These are phyloP conservation scores for Podiceps cristatus DNA, from an alignment of 2,113 vertebrate species.

Conservation along the genomic window DNA sequence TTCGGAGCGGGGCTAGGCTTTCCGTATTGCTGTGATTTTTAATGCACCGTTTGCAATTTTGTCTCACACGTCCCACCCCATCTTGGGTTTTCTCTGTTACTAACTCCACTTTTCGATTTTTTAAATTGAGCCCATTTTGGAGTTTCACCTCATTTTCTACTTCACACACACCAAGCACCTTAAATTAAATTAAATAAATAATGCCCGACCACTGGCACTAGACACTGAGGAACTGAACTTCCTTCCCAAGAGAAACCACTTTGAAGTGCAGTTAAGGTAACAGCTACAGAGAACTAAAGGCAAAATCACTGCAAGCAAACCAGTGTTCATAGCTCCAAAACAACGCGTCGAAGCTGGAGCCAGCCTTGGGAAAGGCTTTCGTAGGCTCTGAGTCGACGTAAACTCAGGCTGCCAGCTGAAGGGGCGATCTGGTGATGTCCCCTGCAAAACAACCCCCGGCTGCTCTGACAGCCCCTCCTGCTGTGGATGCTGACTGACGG, in stretches of 20 bases:
- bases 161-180: neutral
- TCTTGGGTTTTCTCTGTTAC: neutral
- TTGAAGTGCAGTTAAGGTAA: neutral
- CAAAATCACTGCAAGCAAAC: neutral
- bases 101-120: neutral
- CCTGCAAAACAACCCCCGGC: neutral
- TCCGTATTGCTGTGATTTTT: neutral
- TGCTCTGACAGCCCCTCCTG: neutral
- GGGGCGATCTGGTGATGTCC: neutral
- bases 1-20: neutral
- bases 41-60: neutral
- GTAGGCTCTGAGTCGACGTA: neutral
- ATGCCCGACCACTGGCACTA: neutral
- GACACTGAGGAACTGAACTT: neutral
- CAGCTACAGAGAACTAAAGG: neutral
- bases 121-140: neutral
- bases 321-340: neutral
- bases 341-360: neutral
- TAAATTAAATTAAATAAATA: neutral
- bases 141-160: neutral
- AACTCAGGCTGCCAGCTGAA: neutral
- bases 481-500: neutral
- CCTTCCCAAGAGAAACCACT: neutral
- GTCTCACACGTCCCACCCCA: neutral
- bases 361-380: conserved; percentile 2